A percentile compares a stretch with the other conserved stretches of the same genome.
Conservation (phyloP, 2,113 vertebrate species). For the Tenebrosternarchus preto region DNA sequence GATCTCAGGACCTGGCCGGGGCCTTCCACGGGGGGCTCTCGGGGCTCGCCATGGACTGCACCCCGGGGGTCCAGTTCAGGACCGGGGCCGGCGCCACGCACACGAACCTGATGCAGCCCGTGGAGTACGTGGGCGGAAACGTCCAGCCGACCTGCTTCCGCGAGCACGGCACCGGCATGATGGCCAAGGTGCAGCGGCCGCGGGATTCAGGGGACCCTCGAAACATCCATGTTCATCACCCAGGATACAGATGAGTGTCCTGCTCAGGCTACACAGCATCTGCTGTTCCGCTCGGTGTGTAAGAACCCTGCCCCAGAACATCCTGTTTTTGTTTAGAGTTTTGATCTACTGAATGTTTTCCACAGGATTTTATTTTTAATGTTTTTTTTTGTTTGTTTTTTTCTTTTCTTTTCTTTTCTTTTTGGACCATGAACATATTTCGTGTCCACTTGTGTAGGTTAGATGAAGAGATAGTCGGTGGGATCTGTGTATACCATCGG, state of each 20-base stretch:
- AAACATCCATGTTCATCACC: constrained; percentile 88
- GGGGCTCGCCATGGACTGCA: constrained; percentile 82
- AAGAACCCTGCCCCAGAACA: constrained; percentile 53
- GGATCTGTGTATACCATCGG: no score
- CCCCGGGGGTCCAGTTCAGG: constrained; percentile 86
- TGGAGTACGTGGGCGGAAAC: constrained; percentile 95
- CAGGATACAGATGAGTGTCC: constrained; percentile 86
- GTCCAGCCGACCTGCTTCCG: constrained; percentile 96
- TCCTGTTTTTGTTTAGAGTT: constrained; percentile 57
- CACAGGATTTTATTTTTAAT: not conserved
- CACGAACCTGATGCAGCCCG: constrained; percentile 90
- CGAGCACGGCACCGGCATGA: constrained; percentile 90
- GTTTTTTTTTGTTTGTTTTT: no score
- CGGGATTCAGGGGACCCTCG: constrained; percentile 82
- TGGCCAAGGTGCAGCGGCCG: constrained; percentile 90
- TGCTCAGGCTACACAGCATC: not conserved
- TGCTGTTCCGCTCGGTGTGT: constrained; percentile 35
- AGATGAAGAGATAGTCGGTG: not conserved
- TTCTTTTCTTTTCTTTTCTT: no score
- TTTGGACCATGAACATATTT: constrained; percentile 13
- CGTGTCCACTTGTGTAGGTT: constrained; percentile 35
- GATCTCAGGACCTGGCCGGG: constrained; percentile 94
- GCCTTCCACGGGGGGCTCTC: constrained; percentile 85
- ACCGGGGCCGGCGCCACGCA: constrained; percentile 83
- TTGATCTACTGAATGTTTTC: constrained; percentile 61